Conservation (phyloP, 2,888 invertebrate species). For the Sesamia inferens region DNA sequence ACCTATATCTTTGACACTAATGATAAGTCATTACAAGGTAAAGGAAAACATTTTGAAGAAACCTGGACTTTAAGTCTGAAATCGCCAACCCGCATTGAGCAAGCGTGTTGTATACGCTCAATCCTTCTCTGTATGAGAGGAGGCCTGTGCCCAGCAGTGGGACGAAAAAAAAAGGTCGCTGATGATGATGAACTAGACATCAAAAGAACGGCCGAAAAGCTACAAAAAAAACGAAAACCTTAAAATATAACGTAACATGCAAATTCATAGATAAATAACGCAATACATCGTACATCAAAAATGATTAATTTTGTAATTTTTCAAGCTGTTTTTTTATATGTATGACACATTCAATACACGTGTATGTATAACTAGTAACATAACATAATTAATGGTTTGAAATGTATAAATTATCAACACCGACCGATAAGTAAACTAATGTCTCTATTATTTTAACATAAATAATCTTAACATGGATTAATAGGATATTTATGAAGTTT, state of each 20-base stretch:
- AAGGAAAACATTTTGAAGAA: too few relatives aligned
- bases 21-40: too few relatives aligned
- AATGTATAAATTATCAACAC: slow-evolving; percentile 50
- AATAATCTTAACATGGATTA: slow-evolving; percentile 64
- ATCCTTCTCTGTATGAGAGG: too few relatives aligned
- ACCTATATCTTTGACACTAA: too few relatives aligned
- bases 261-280: slow-evolving; percentile 16
- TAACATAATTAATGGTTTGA: slow-evolving; percentile 46
- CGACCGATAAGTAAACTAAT: slow-evolving; percentile 40
- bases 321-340: slow-evolving; percentile 18
- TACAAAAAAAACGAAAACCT: too few relatives aligned
- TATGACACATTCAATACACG: slow-evolving; percentile 11
- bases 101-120: too few relatives aligned
- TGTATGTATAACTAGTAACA: slow-evolving; percentile 3
- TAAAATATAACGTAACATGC: slow-evolving; percentile 3
- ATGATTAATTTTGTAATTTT: slow-evolving; percentile 38
- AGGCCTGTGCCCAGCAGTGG: too few relatives aligned
- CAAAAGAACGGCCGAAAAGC: too few relatives aligned
- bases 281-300: slow-evolving; percentile 5
- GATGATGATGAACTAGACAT: too few relatives aligned
- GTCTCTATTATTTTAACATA: slow-evolving; percentile 65
- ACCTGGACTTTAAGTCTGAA: too few relatives aligned
- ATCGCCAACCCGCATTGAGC: too few relatives aligned
- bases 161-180: too few relatives aligned
- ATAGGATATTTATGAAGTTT: slow-evolving; percentile 27